Percentiles rank a stretch among this genome's conserved stretches.
These are phyloP conservation scores for Aphelocoma coerulescens DNA, from an alignment of 2,113 vertebrate genomes.

Conservation along the genomic window DNA sequence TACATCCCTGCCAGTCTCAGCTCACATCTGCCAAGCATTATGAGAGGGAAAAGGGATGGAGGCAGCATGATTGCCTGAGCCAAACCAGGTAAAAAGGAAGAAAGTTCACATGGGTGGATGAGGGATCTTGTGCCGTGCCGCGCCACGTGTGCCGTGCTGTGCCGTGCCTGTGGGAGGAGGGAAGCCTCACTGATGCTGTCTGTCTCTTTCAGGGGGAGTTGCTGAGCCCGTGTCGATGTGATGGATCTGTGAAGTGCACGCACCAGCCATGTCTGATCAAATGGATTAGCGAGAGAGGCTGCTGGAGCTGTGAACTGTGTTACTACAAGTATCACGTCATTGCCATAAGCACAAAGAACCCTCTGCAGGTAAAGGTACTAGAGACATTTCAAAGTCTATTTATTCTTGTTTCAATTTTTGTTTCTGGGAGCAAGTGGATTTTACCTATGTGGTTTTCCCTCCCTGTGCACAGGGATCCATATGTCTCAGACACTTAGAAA, in stretches of 20 bases:
- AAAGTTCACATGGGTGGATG: not conserved
- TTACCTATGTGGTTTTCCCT: not conserved
- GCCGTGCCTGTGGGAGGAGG: not conserved
- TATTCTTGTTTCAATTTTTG: not conserved
- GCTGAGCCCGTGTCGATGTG: constrained; percentile 94
- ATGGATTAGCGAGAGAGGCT: constrained; percentile 98
- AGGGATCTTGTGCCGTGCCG: not conserved
- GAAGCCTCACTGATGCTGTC: not conserved
- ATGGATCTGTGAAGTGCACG: constrained; percentile 94
- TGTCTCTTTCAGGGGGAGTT: constrained; percentile 87
- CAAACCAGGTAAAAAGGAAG: not conserved
- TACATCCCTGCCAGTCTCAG: not conserved
- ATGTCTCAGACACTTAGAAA: not conserved
- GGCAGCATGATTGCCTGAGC: not conserved
- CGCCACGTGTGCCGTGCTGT: accelerated
- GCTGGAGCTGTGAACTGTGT: constrained; percentile 98
- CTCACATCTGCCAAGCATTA: not conserved
- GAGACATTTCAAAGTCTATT: constrained; percentile 68
- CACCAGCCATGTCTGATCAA: constrained; percentile 99
- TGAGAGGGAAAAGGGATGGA: not conserved
- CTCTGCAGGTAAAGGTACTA: constrained; percentile 89
- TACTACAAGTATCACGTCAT: constrained; percentile 99
- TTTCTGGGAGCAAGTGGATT: constrained; percentile 14
- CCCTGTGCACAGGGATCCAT: not conserved
- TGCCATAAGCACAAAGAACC: constrained; percentile 99